Percentiles rank a stretch among this genome's conserved stretches.
These are phyloP conservation scores for Lasius fuliginosus DNA, from an alignment of 2,888 invertebrate species.

Conservation along the genomic window DNA sequence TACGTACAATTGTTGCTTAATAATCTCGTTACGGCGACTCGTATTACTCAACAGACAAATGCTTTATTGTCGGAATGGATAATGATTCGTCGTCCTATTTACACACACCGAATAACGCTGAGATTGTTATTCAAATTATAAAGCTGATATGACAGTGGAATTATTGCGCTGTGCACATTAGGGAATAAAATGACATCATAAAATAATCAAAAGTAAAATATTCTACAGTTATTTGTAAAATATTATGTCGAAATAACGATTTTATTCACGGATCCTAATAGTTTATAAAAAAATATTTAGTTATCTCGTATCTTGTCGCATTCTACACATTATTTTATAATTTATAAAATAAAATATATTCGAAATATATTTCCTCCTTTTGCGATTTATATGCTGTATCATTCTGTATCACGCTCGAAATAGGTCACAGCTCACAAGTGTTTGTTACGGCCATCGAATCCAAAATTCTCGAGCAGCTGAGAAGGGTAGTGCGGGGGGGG, in stretches of 20 bases:
- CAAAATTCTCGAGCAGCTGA: neutral
- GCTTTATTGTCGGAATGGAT: neutral
- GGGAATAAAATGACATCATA: neutral
- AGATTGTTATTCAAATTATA: constrained; percentile 17
- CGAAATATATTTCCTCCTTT: neutral
- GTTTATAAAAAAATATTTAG: neutral
- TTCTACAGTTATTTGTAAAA: neutral
- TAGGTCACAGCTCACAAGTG: constrained; percentile 8
- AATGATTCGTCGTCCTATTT: constrained; percentile 41
- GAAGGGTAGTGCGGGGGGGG: neutral
- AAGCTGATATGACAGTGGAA: constrained; percentile 14
- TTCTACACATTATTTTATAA: neutral
- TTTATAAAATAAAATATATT: neutral
- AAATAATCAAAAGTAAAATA: constrained; percentile 5
- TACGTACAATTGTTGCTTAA: constrained; percentile 18
- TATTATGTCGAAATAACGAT: neutral
- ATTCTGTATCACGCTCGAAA: constrained; percentile 14
- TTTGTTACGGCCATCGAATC: neutral
- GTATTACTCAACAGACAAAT: constrained; percentile 15
- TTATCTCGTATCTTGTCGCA: neutral
- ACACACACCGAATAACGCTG: neutral
- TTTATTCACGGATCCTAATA: neutral
- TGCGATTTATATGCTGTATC: neutral
- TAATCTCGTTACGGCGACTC: constrained; percentile 1
- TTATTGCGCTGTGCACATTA: neutral